These are phyloP conservation scores for Choristoneura rosaceana DNA, from an alignment of 2,888 invertebrate species.

Conservation along the genomic window DNA sequence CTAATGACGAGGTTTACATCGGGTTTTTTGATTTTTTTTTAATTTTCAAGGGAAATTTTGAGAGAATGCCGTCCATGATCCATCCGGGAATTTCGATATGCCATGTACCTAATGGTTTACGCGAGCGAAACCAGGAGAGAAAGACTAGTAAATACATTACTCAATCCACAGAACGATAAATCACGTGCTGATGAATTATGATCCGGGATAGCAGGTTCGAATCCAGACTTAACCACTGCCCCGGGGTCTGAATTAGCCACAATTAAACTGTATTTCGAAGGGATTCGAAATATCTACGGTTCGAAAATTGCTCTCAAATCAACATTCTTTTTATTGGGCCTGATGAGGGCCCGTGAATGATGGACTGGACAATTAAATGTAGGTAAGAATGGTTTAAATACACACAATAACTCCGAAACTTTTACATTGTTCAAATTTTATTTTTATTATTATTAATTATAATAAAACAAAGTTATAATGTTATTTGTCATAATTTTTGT, in stretches of 20 bases:
- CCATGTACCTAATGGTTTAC: no score
- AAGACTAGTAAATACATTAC: background rate
- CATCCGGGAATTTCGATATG: no score
- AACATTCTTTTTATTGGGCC: slow-evolving; percentile 4
- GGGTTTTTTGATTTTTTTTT: no score
- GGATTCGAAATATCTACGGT: slow-evolving; percentile 45
- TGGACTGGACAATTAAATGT: slow-evolving; percentile 5
- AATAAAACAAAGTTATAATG: no score
- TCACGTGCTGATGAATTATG: slow-evolving; percentile 50
- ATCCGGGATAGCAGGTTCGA: slow-evolving; percentile 52
- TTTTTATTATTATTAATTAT: no score
- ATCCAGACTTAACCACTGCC: slow-evolving; percentile 63
- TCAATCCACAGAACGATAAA: slow-evolving; percentile 34
- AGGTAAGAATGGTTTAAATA: background rate
- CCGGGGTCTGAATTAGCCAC: slow-evolving; percentile 64
- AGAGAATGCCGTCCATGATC: no score
- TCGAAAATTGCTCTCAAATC: slow-evolving; percentile 30
- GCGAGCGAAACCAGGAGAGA: no score
- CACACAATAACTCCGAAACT: no score
- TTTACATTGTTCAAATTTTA: no score
- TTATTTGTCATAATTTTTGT: no score
- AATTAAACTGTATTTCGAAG: slow-evolving; percentile 66
- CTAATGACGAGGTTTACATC: no score
- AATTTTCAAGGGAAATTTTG: no score
- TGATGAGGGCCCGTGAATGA: slow-evolving; percentile 7